Base-by-base conservation (phyloP, 2,888 invertebrate species). In the Latrodectus hesperus region DNA sequence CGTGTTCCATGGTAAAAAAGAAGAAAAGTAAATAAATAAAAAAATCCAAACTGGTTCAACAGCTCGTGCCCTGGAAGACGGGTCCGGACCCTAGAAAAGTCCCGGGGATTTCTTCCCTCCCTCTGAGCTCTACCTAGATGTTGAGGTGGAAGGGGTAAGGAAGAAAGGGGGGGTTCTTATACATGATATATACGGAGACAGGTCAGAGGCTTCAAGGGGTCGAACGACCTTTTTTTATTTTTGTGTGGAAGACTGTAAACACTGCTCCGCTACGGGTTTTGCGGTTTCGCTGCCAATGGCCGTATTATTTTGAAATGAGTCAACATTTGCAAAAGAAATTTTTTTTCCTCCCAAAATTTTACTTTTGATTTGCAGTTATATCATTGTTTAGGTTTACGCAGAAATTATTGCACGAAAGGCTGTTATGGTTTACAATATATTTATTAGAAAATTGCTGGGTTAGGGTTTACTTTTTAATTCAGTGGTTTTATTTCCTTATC, bases 41-140 rank as follows among this genome's bases (percentile, higher is more conserved):
- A 38, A 38, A 38, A 38, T 38, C 38, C 38, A 86, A 86, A 86
- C 86, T 86, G 81, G 86, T 86, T 86, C 80, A 85, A 64, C 80
- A 85, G 79, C 77, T 74, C 71, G 17, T 51, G 65, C 70, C 86
- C 77, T 49, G 81, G 73, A 72, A 38, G 53, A 70, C 70, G 77
- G 22, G 12, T 81, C 81, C 76, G 76, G 86, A 77, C 76, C 22
- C 52, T 65, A 64, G 26, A 22, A 60, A 73, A 65, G 51, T 72
- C 86, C 72, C 71, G 84, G 84, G 55, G 67, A 64, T 75, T 60
- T 10, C 16, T 12, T 51, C 51, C 52, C 70, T 68, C 65, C 75
- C 74, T 38, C 51, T 71, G 26, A 17, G n/a, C 70, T 51, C 67
- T 64, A 75, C 83, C 75, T 83, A 72, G 71, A 38, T 49, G 17